Evolutionary conservation across 1,140 invertebrate species (phyloP).

Genomic region (Cotesia glomerata): DNA sequence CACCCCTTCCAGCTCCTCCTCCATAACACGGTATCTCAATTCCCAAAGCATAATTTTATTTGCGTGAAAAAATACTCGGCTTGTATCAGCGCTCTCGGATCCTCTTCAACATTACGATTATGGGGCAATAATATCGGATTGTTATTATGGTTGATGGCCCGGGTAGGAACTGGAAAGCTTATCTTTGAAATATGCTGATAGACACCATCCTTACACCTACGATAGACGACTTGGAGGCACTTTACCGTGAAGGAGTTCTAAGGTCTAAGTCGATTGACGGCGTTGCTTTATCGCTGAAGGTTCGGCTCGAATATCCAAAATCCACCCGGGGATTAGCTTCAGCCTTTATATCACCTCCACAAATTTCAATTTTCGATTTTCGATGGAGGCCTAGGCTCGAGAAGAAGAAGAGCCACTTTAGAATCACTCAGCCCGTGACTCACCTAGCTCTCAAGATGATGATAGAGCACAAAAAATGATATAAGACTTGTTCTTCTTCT

Average conservation of each 20-base stretch:
- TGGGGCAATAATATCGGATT: conserved; percentile 65
- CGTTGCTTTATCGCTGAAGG: no score
- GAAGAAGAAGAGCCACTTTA: conserved; percentile 16
- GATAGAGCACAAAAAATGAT: conserved; percentile 33
- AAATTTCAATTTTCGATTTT: background rate
- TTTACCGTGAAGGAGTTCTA: conserved; percentile 17
- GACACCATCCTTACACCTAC: conserved; percentile 37
- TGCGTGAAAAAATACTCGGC: background rate
- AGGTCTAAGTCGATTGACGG: conserved; percentile 23
- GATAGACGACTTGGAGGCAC: conserved; percentile 12
- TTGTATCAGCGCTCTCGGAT: background rate
- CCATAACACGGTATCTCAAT: conserved; percentile 55
- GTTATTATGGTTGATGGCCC: conserved; percentile 63
- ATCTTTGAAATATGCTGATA: conserved; percentile 65
- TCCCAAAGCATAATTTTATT: conserved; percentile 60
- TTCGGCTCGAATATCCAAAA: background rate
- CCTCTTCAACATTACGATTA: conserved; percentile 57
- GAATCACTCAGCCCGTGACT: conserved; percentile 46
- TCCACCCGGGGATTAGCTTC: background rate
- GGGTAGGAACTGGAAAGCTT: conserved; percentile 54
- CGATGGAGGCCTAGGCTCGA: background rate
- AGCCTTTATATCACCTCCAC: background rate
- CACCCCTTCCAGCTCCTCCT: no score
- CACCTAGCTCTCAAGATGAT: conserved; percentile 15
- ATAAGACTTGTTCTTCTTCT: no score